Conservation (phyloP, 2,797 vertebrate genomes). For the Acomys russatus region DNA sequence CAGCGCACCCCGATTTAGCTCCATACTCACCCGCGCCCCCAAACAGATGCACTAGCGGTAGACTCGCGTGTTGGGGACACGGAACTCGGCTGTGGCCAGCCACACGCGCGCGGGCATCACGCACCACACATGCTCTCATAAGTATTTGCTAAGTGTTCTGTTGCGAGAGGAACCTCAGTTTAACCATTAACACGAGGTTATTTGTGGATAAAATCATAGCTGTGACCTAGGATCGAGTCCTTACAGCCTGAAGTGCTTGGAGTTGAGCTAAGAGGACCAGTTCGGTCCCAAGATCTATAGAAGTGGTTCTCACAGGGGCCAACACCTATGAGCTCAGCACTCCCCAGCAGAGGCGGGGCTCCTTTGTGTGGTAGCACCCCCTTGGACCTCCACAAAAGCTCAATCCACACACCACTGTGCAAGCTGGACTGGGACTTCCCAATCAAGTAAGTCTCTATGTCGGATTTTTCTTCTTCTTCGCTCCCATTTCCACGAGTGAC, state of each 20-base stretch:
- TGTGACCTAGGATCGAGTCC: background rate
- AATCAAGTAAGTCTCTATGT: background rate
- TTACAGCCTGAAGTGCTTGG: background rate
- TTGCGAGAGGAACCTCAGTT: background rate
- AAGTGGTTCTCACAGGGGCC: background rate
- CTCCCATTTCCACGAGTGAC: background rate
- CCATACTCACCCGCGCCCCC: background rate
- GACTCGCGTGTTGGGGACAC: background rate
- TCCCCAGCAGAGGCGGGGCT: background rate
- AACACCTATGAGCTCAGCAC: background rate
- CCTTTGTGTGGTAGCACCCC: background rate
- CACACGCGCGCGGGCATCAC: background rate
- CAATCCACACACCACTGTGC: background rate
- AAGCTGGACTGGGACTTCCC: background rate
- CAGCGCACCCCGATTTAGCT: background rate
- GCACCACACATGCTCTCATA: background rate
- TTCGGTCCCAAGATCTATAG: fast-evolving
- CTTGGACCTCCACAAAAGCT: background rate
- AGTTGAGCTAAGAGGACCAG: background rate
- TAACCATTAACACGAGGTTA: background rate
- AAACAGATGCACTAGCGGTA: background rate
- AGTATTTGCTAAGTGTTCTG: background rate
- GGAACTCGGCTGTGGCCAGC: background rate
- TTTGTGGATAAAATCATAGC: background rate
- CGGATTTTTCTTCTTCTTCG: background rate